Percentiles rank a stretch among this genome's conserved stretches.
phyloP scores from a whole-genome alignment of 2,797 vertebrate species.

The Stomatorhinus walkeri region DNA sequence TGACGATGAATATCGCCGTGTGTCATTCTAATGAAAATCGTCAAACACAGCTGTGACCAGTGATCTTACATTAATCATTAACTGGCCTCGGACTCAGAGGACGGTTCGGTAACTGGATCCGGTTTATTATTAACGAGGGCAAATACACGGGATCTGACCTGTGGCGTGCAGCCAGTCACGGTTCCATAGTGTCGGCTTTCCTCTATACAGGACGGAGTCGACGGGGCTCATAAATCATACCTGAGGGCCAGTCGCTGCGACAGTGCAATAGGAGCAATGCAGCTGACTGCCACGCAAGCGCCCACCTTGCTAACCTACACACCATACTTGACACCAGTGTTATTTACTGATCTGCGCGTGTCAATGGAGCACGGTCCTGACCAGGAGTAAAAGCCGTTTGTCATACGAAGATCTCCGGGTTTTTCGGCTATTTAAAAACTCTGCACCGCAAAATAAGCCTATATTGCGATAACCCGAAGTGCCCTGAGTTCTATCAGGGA shows the following conservation, averaged over 20 bases:
- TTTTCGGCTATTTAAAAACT: neutral
- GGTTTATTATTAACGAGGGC: conserved; percentile 29
- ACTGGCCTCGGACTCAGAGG: conserved; percentile 37
- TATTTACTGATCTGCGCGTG: conserved; percentile 3
- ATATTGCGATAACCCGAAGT: neutral
- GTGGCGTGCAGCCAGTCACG: conserved; percentile 27
- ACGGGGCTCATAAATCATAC: neutral
- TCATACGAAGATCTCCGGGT: neutral
- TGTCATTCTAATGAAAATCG: conserved; percentile 39
- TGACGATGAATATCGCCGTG: neutral
- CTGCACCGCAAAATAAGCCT: neutral
- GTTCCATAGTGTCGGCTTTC: conserved; percentile 32
- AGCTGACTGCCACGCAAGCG: neutral
- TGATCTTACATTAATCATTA: conserved; percentile 57
- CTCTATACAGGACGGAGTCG: neutral
- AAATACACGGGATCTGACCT: conserved; percentile 29
- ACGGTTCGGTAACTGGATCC: conserved; percentile 41
- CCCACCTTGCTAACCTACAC: neutral
- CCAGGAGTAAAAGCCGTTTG: neutral
- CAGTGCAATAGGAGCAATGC: neutral
- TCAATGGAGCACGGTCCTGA: neutral
- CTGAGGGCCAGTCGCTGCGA: neutral
- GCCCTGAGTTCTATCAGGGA: neutral
- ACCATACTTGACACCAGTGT: neutral
- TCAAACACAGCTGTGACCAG: conserved; percentile 34